Conservation (phyloP, 23 tunicate species). For the Styela plicata region DNA sequence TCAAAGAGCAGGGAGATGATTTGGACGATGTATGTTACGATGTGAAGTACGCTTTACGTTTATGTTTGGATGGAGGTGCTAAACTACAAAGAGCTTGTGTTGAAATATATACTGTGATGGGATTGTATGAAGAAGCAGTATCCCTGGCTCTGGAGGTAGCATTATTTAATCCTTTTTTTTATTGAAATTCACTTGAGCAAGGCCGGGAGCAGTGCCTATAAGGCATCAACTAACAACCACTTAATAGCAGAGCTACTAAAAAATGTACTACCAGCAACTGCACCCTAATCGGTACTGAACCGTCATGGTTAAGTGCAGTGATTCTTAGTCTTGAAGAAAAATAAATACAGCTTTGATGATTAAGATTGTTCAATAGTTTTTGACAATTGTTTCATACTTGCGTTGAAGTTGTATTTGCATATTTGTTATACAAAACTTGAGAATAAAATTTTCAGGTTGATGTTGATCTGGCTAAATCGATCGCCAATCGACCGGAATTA, state of each 20-base stretch:
- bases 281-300: no score
- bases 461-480: slow-evolving; percentile 75
- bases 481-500: slow-evolving; percentile 63
- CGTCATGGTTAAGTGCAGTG: no score
- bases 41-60: slow-evolving; percentile 77
- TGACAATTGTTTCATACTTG: not conserved
- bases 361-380: not conserved
- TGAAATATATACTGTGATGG: slow-evolving; percentile 65
- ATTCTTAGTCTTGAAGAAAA: no score
- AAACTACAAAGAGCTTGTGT: slow-evolving; percentile 72
- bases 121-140: slow-evolving; percentile 88
- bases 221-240: no score
- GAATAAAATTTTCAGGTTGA: slow-evolving; percentile 70
- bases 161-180: no score
- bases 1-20: slow-evolving; percentile 76
- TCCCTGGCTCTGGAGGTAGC: slow-evolving; percentile 73
- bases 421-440: no score
- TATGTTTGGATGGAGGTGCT: slow-evolving; percentile 55
- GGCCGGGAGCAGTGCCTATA: no score
- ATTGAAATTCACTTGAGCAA: no score
- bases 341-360: no score
- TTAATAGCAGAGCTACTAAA: no score
- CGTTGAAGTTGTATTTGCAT: no score
- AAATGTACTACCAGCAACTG: no score
- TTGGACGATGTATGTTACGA: slow-evolving; percentile 49